Conservation (phyloP, 2,888 invertebrate genomes). For the Micropterix aruncella region DNA sequence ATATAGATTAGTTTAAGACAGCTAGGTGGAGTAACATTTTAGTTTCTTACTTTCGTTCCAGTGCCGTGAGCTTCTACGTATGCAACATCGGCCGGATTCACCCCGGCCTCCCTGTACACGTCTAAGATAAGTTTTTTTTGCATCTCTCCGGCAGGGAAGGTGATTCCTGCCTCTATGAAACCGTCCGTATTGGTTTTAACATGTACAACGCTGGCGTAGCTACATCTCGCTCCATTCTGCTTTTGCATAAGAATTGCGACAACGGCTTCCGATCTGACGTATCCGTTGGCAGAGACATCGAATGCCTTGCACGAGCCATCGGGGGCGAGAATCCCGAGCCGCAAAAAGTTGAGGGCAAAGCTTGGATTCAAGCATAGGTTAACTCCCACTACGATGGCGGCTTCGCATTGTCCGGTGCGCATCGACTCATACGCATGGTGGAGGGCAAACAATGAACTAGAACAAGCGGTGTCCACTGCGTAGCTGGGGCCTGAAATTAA, state of each 20-base stretch:
- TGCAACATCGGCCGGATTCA: conserved; percentile 69
- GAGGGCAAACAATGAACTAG: conserved; percentile 84
- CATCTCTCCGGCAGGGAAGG: conserved; percentile 68
- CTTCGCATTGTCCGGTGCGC: conserved; percentile 81
- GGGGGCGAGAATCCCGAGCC: conserved; percentile 83
- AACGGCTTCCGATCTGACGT: conserved; percentile 82
- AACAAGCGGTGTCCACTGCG: conserved; percentile 94
- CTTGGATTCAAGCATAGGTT: conserved; percentile 84
- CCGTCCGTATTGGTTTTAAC: conserved; percentile 91
- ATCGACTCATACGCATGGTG: conserved; percentile 76
- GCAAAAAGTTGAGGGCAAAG: conserved; percentile 85
- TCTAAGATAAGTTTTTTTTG: conserved; percentile 72
- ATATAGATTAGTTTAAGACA: too few species aligned
- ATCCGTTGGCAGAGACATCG: conserved; percentile 81
- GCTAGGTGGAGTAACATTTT: too few species aligned
- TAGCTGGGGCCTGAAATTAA: conserved; percentile 69
- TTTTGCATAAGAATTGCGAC: conserved; percentile 74
- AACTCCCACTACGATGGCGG: conserved; percentile 89
- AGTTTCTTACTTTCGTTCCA: conserved; percentile 66
- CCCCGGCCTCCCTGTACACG: conserved; percentile 69
- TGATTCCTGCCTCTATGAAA: conserved; percentile 78
- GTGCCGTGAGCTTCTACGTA: conserved; percentile 99
- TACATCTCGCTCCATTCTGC: conserved; percentile 56
- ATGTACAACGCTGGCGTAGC: conserved; percentile 78
- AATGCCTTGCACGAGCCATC: conserved; percentile 80